Evolutionary conservation across 1,140 invertebrate genomes (phyloP).

Genomic region (Brachystomella parvula): DNA sequence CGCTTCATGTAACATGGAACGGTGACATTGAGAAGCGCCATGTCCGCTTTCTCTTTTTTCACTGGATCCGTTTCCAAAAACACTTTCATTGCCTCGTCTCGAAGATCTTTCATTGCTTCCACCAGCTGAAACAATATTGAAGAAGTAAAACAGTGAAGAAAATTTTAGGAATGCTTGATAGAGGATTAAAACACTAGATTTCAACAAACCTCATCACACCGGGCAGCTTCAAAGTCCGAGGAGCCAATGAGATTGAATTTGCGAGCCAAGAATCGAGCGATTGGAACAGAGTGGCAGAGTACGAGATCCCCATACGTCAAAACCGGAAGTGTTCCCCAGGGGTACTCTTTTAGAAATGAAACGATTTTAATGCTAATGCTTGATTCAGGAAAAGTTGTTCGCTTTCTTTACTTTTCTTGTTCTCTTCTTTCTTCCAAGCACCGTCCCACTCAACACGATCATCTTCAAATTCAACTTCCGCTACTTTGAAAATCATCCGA

Average conservation of each 20-base stretch:
- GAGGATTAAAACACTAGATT: background rate
- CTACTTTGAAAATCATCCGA: conserved; percentile 56
- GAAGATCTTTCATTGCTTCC: background rate
- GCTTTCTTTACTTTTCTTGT: background rate
- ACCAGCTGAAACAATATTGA: background rate
- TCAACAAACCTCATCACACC: conserved; percentile 46
- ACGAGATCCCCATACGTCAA: background rate
- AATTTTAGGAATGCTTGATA: background rate
- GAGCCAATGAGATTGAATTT: conserved; percentile 52
- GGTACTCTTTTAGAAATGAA: background rate
- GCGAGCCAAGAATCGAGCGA: conserved; percentile 58
- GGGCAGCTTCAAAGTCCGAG: conserved; percentile 55
- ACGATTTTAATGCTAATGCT: background rate
- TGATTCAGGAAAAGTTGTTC: background rate
- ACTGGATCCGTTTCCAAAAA: conserved; percentile 10
- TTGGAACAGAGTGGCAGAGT: conserved; percentile 55
- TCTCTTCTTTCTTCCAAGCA: background rate
- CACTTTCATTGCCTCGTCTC: conserved; percentile 3
- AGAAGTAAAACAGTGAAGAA: too few species aligned
- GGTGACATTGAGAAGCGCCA: background rate
- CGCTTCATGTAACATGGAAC: conserved; percentile 14
- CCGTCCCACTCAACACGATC: background rate
- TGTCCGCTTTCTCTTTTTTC: background rate
- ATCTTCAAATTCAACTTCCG: conserved; percentile 57
- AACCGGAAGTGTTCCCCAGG: conserved; percentile 12